Conservation (phyloP, 2,888 invertebrate genomes). For the Neuroscelio doddi region DNA sequence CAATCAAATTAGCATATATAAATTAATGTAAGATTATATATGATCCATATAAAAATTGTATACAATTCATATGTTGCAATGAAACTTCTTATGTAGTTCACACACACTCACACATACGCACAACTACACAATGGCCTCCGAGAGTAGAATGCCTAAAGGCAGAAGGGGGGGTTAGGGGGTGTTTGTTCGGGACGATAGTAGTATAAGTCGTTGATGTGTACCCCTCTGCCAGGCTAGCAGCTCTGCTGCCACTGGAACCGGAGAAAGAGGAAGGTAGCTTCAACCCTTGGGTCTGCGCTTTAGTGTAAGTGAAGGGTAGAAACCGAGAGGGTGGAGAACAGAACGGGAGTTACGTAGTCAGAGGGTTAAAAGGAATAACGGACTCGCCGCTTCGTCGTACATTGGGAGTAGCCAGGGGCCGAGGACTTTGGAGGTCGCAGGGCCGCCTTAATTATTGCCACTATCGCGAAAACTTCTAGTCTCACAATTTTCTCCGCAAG, state of each 20-base stretch:
- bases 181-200: constrained; percentile 72
- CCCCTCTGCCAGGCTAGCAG: constrained; percentile 62
- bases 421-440: constrained; percentile 65
- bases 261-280: constrained; percentile 53
- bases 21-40: no score
- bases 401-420: constrained; percentile 64
- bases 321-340: constrained; percentile 50
- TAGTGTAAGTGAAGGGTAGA: constrained; percentile 56
- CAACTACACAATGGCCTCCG: constrained; percentile 50
- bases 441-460: constrained; percentile 63
- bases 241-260: constrained; percentile 63
- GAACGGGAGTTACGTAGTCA: constrained; percentile 58
- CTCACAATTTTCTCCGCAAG: constrained; percentile 4
- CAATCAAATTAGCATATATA: no score
- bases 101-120: constrained; percentile 5
- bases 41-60: no score
- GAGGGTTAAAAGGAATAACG: constrained; percentile 65
- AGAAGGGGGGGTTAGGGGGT: constrained; percentile 57
- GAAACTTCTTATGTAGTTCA: no score
- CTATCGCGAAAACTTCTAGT: constrained; percentile 48
- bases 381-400: constrained; percentile 58
- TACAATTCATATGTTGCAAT: no score
- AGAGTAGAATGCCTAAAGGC: constrained; percentile 58
- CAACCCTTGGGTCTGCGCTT: constrained; percentile 63
- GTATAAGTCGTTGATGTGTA: constrained; percentile 71